A percentile compares a stretch with the other conserved stretches of the same genome.
These are phyloP conservation scores for Lamprologus callipterus DNA, from an alignment of 2,113 vertebrate genomes.

Conservation along the genomic window DNA sequence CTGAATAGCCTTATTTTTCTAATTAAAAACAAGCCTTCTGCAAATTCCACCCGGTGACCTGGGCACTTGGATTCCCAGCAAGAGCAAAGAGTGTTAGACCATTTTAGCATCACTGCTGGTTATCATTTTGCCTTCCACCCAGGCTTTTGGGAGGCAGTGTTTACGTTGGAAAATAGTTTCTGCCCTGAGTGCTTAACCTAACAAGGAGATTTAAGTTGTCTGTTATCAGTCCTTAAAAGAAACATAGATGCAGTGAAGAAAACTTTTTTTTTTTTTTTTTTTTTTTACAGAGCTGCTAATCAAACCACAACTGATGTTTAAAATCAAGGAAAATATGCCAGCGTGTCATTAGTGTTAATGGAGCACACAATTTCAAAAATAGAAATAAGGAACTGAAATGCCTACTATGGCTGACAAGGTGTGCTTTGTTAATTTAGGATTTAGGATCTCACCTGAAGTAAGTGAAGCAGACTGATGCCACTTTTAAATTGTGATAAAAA, in stretches of 20 bases:
- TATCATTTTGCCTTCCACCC: background rate
- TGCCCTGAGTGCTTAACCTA: background rate
- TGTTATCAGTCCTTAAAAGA: background rate
- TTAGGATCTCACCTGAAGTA: background rate
- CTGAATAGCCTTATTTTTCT: constrained; percentile 10
- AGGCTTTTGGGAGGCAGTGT: background rate
- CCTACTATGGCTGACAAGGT: background rate
- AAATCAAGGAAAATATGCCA: background rate
- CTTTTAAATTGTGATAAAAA: background rate
- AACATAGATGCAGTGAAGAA: background rate
- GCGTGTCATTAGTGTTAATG: background rate
- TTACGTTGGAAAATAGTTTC: constrained; percentile 22
- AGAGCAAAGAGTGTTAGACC: background rate
- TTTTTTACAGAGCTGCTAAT: background rate
- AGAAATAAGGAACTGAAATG: background rate
- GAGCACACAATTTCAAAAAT: background rate
- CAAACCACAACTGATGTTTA: background rate
- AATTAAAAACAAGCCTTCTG: constrained; percentile 11
- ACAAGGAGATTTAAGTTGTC: background rate
- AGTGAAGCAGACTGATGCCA: background rate
- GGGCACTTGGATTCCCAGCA: background rate
- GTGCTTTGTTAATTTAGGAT: background rate
- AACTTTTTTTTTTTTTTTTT: background rate
- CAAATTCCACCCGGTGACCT: constrained; percentile 27
- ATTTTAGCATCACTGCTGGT: background rate